Base-by-base conservation (phyloP, 2,797 vertebrate species). In the Steatocranus sp. region DNA sequence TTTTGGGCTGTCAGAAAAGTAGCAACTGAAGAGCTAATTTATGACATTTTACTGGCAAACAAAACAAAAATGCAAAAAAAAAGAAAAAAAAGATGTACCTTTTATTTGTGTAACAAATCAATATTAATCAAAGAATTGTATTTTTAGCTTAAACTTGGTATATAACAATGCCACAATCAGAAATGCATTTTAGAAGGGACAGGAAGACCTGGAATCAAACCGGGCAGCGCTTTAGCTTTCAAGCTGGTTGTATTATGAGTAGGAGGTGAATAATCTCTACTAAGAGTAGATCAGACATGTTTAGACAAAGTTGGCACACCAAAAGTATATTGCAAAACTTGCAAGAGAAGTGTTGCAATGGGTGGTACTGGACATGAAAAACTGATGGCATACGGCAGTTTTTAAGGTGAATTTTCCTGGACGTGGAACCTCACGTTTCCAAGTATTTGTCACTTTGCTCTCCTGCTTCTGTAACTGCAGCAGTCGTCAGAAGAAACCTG, bases 401-500 rank as follows among this genome's bases (percentile, higher is more conserved):
- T 70, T 70, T 18, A 43, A 43, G 23, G 23, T 27, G 38, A 43
- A 11, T 46, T 8, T 48, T 53, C 23, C 14, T 7, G 18, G 54
- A 86, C 46, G 56, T 48, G 82, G 77, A 87, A 0, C 41, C 34
- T 84, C 74, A 61, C 23, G 36, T 3, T 7, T 87, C 53, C 6
- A 34, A 2, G 9, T 15, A 3, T 66, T 48, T 32, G 41, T 43
- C 23, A 54, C 30, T 75, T 79, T 49, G 66, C 49, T 63, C 34
- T 80, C 34, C 32, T 12, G 43, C 34, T 80, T 80, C 75, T 12
- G 7, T 54, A 43, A 54, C 48, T 86, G 49, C 66, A 3, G 63
- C 70, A 32, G 8, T 38, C 46, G 6, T 75, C 2, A 27, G 74
- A 58, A 14, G 88, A 20, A 90, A 91, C 85, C 75, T 9, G 85